Base-by-base conservation (phyloP, 1,140 invertebrate species). In the Apis cerana region DNA sequence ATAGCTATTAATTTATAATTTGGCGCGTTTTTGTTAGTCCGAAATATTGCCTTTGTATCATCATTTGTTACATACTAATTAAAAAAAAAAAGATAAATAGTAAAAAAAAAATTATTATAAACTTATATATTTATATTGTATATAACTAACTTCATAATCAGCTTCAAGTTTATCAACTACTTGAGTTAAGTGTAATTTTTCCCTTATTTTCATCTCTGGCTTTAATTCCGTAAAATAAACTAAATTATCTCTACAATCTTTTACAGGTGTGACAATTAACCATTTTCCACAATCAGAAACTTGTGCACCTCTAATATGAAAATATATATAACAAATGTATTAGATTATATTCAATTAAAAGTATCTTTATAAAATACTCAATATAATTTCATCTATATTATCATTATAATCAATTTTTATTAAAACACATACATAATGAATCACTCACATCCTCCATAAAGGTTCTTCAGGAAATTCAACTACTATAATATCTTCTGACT, bases 211-310 rank as follows among this genome's bases (percentile, higher is more conserved):
- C 80, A 93, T 95, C 76, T 93, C 94, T 89, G 95, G 95, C 85
- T 94, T 91, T 62, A 99, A 94, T 93, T 97, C 96, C 17, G 96
- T 96, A 93, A 97, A 98, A 94, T 97, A 99, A 43, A 99, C 91
- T 88, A 97, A 94, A 94, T 99, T 98, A 93, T 99, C 97, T 88
- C 98, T 96, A 91, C 98, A 99, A 85, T 97, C 97, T 93, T 98
- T 96, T 79, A 96, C 95, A 62, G 97, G 96, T 19, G 95, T 95
- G 83, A 99, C 92, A 43, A 99, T 94, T 61, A 99, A 93, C 95
- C 98, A 99, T n/a, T 96, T 95, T 13, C 98, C 98, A 95, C 98
- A 99, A 91, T 99, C 97, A 54, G 97, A 97, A n/a, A 99, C 97
- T 89, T 96, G 95, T 59, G 96, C 96, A 80, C 96, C 96, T 91